phyloP scores from a whole-genome alignment of 2,888 invertebrate species.

The Cyaniris semiargus region DNA sequence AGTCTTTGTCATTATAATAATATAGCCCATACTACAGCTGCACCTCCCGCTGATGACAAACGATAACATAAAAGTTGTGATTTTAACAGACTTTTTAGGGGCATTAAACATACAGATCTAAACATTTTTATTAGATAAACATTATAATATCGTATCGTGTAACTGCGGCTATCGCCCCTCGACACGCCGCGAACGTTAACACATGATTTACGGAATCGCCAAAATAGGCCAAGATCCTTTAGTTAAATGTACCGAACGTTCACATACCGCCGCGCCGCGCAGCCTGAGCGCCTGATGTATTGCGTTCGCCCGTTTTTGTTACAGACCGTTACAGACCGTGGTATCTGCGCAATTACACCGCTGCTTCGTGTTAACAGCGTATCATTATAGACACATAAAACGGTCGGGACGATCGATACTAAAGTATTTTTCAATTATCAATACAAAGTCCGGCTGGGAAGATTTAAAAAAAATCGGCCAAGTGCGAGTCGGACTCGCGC shows the following conservation, averaged over 20 bases:
- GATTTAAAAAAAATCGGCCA: background rate
- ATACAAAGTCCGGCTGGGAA: background rate
- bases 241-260: constrained; percentile 43
- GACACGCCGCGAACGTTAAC: constrained; percentile 32
- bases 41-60: too few species aligned
- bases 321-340: background rate
- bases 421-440: background rate
- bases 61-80: too few species aligned
- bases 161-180: background rate
- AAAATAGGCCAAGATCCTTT: constrained; percentile 46
- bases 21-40: too few species aligned
- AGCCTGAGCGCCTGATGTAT: background rate
- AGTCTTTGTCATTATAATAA: too few species aligned
- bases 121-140: background rate
- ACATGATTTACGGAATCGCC: constrained; percentile 43
- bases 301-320: background rate
- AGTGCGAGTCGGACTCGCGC: too few species aligned
- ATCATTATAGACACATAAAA: background rate
- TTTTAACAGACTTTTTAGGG: background rate
- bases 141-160: background rate
- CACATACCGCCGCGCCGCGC: constrained; percentile 42
- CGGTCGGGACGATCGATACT: background rate
- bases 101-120: background rate
- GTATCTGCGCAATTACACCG: background rate
- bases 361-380: background rate